These are phyloP conservation scores for Bhutanitis thaidina DNA, from an alignment of 2,888 invertebrate species.

Conservation along the genomic window DNA sequence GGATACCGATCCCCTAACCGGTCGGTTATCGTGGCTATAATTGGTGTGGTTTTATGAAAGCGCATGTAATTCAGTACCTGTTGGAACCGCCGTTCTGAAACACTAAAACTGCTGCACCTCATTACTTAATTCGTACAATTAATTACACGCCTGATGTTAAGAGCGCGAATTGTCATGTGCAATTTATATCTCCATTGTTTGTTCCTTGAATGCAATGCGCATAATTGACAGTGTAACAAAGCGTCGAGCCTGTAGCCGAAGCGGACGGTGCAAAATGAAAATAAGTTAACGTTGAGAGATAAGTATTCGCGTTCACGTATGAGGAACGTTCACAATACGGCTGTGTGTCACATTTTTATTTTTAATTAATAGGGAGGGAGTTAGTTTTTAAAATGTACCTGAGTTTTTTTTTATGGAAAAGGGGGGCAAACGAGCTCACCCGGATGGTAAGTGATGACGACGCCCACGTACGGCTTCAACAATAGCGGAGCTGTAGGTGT, in stretches of 20 bases:
- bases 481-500: no score
- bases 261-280: conserved; percentile 20
- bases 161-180: conserved; percentile 25
- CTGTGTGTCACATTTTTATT: background rate
- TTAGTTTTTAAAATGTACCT: no score
- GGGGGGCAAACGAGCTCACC: background rate
- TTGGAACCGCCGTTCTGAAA: no score
- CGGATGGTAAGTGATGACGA: no score
- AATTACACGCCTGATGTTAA: conserved; percentile 25
- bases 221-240: conserved; percentile 34
- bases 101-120: no score
- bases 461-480: no score
- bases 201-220: conserved; percentile 22
- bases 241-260: conserved; percentile 12
- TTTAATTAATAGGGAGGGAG: conserved; percentile 2
- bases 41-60: no score
- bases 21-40: no score
- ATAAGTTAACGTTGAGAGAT: conserved; percentile 11
- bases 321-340: background rate
- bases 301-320: background rate
- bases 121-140: conserved; percentile 7
- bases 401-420: background rate
- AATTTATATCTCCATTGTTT: conserved; percentile 27
- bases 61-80: no score
- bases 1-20: no score